phyloP scores from a whole-genome alignment of 2,113 vertebrate genomes.

The Carassius gibelio region DNA sequence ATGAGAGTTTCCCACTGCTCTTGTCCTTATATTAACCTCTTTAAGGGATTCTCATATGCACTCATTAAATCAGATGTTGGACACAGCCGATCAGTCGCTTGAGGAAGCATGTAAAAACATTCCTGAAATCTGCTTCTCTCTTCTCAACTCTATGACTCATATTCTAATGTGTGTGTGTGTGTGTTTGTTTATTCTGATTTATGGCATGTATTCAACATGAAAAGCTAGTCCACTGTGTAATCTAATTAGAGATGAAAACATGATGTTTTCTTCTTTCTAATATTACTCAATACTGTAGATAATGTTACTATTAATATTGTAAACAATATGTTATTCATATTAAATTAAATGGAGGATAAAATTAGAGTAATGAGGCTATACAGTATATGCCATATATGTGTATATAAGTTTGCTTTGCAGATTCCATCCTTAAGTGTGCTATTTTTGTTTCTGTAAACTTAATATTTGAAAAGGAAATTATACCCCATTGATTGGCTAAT shows the following conservation, averaged over 20 bases:
- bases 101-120: slow-evolving; percentile 36
- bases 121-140: slow-evolving; percentile 19
- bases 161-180: not conserved
- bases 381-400: not conserved
- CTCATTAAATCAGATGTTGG: slow-evolving; percentile 30
- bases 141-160: slow-evolving; percentile 28
- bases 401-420: too few species aligned
- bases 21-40: slow-evolving; percentile 42
- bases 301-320: not conserved
- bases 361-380: not conserved
- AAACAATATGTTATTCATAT: not conserved
- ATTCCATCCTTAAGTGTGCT: too few species aligned
- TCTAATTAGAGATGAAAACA: slow-evolving; percentile 39
- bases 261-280: slow-evolving; percentile 31
- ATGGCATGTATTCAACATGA: slow-evolving; percentile 29
- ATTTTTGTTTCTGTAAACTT: too few species aligned
- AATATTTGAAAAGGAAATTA: too few species aligned
- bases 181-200: slow-evolving; percentile 37
- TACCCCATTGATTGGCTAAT: too few species aligned
- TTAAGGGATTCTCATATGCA: slow-evolving; percentile 16
- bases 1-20: not conserved
- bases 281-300: not conserved
- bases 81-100: slow-evolving; percentile 13
- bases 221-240: slow-evolving; percentile 25
- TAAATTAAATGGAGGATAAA: not conserved